phyloP scores from a whole-genome alignment of 1,140 invertebrate species.

The Sarcophaga peregrina region DNA sequence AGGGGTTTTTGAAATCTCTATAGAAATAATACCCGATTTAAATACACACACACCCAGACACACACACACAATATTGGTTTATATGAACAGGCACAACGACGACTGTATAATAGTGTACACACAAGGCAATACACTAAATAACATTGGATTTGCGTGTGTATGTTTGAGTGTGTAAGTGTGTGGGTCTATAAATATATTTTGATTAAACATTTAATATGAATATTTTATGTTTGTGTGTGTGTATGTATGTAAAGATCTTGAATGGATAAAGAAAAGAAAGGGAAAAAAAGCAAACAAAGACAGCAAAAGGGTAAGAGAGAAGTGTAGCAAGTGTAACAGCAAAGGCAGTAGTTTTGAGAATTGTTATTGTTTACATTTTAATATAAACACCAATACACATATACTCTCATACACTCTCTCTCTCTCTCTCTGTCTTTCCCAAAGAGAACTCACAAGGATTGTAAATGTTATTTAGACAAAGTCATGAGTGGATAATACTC shows the following conservation, averaged over 20 bases:
- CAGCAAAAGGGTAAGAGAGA: neutral
- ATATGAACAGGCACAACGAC: too few relatives aligned
- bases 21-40: neutral
- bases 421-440: neutral
- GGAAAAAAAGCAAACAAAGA: neutral
- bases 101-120: too few relatives aligned
- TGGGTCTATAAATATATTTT: neutral
- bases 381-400: too few relatives aligned
- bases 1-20: neutral
- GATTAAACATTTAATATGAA: constrained; percentile 21
- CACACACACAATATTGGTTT: neutral
- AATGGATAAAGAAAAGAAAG: too few relatives aligned
- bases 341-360: too few relatives aligned
- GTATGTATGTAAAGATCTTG: neutral
- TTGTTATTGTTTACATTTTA: too few relatives aligned
- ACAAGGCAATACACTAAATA: neutral
- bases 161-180: neutral
- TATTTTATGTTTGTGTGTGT: neutral
- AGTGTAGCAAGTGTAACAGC: neutral
- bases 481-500: too few relatives aligned
- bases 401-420: neutral
- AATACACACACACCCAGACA: neutral
- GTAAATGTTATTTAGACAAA: neutral
- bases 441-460: neutral
- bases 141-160: neutral